A percentile compares a stretch with the other conserved stretches of the same genome.
Conservation (phyloP, 2,113 vertebrate genomes). For the Salvelinus alpinus region DNA sequence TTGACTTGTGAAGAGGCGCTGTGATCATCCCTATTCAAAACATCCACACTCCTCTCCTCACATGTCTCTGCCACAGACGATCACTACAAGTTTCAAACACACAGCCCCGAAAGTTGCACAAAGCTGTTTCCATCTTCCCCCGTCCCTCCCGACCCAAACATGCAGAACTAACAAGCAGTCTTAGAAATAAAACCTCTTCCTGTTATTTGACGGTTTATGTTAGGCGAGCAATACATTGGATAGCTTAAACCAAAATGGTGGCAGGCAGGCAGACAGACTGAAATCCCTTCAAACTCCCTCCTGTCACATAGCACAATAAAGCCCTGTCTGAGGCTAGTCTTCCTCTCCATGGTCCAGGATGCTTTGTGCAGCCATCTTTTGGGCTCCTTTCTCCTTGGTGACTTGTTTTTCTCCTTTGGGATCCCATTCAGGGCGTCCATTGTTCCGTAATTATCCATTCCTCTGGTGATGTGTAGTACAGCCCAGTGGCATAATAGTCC, state of each 20-base stretch:
- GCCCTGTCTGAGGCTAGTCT: not conserved
- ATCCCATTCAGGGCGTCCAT: not conserved
- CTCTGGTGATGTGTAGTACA: conserved; percentile 25
- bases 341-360: not conserved
- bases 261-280: no score
- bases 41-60: not conserved
- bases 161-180: no score
- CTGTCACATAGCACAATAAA: not conserved
- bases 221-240: no score
- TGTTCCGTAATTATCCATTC: no score
- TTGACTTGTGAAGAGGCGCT: conserved; percentile 53
- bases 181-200: no score
- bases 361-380: conserved; percentile 13
- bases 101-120: not conserved
- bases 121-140: not conserved
- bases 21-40: conserved; percentile 11
- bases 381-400: conserved; percentile 5
- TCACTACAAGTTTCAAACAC: not conserved
- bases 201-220: no score
- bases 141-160: not conserved
- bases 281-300: no score
- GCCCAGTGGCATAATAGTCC: conserved; percentile 1
- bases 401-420: conserved; percentile 1
- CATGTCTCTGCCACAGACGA: not conserved
- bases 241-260: no score